Percentiles rank a stretch among this genome's conserved stretches.
phyloP scores from a whole-genome alignment of 2,113 vertebrate species.

The Glaucomys volans region DNA sequence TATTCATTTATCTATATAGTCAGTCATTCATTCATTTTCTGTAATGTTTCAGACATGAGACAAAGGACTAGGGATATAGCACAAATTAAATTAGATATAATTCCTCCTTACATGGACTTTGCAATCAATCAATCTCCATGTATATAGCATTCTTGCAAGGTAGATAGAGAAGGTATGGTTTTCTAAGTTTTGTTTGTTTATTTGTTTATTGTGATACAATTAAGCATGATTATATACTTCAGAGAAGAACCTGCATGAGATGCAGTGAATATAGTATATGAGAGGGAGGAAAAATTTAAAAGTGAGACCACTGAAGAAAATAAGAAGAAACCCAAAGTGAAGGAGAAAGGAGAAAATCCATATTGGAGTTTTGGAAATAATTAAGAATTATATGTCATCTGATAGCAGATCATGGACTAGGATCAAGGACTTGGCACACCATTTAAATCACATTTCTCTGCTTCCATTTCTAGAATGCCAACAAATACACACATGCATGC shows the following conservation, averaged over 20 bases:
- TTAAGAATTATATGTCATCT: neutral
- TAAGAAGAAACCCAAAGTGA: neutral
- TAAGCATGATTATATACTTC: neutral
- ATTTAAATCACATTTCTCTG: neutral
- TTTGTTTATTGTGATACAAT: neutral
- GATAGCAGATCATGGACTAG: neutral
- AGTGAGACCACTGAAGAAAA: neutral
- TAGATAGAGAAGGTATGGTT: neutral
- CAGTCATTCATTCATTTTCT: neutral
- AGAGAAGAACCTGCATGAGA: neutral
- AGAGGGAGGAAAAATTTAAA: neutral
- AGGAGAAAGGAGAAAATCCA: neutral
- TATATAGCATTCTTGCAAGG: neutral
- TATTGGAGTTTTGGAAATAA: neutral
- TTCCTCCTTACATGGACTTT: neutral
- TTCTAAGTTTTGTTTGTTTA: neutral
- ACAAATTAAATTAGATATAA: neutral
- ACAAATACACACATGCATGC: neutral
- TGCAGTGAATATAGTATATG: neutral
- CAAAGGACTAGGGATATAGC: neutral
- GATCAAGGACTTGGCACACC: neutral
- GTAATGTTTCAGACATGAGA: neutral
- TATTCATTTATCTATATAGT: neutral
- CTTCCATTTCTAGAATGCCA: neutral
- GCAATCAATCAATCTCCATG: neutral